Evolutionary conservation across 2,113 vertebrate species (phyloP).

Genomic region (Crypturellus undulatus): DNA sequence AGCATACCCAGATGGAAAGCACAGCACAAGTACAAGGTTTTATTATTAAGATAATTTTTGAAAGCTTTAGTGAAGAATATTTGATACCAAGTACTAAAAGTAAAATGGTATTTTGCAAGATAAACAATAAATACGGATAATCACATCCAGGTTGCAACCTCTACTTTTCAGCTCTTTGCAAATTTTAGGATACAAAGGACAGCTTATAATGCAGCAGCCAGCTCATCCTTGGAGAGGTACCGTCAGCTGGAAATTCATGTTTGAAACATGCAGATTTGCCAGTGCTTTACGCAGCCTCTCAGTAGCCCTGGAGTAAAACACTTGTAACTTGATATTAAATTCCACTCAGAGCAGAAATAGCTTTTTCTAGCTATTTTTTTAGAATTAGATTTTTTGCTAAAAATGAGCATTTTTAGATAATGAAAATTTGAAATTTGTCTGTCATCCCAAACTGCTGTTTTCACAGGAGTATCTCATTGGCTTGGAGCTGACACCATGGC

Average conservation of each 20-base stretch:
- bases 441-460: not conserved
- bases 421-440: not conserved
- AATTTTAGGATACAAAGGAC: not conserved
- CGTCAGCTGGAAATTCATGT: not conserved
- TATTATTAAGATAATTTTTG: not conserved
- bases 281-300: not conserved
- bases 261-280: not conserved
- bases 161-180: not conserved
- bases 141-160: not conserved
- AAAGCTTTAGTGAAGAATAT: constrained; percentile 28
- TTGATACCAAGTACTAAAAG: not conserved
- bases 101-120: not conserved
- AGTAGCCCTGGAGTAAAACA: not conserved
- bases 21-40: not conserved
- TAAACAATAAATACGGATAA: not conserved
- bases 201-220: not conserved
- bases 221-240: not conserved
- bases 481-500: not conserved
- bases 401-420: not conserved
- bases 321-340: not conserved
- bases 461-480: not conserved
- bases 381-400: not conserved
- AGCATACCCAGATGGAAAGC: not conserved
- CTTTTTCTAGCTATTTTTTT: too few species aligned
- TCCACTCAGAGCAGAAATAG: not conserved